Evolutionary conservation across 2,888 invertebrate species (phyloP).

Genomic region (Acanthosepion esculentum): DNA sequence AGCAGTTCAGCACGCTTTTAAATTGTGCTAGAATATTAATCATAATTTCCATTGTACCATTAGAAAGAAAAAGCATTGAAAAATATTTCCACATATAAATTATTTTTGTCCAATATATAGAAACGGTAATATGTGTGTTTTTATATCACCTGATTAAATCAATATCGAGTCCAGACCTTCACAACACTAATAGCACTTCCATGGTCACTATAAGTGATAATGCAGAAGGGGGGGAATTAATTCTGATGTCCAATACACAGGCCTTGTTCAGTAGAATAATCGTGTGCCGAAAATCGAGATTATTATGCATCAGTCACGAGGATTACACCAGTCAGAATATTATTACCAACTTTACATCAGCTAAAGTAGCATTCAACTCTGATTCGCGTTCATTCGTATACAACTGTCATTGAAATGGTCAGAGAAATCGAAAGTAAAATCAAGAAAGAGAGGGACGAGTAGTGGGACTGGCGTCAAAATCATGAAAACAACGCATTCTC

Average conservation of each 20-base stretch:
- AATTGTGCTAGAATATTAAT: no score
- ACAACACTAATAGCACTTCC: background rate
- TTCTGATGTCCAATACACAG: background rate
- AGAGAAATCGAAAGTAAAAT: background rate
- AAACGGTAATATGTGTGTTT: no score
- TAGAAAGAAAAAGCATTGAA: background rate
- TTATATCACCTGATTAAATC: no score
- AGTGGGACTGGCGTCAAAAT: background rate
- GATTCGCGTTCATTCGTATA: background rate
- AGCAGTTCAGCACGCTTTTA: no score
- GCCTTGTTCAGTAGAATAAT: background rate
- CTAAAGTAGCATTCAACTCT: background rate
- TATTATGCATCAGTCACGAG: background rate
- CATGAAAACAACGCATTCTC: background rate
- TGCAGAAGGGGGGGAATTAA: background rate
- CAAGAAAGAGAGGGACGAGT: background rate
- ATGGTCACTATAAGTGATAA: background rate
- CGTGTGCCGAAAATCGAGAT: background rate
- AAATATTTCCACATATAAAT: no score
- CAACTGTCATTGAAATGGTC: background rate
- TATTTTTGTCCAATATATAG: no score
- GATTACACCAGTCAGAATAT: background rate
- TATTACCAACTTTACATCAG: constrained; percentile 3
- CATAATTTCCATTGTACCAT: background rate
- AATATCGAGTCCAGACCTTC: background rate